phyloP scores from a whole-genome alignment of 2,113 vertebrate genomes.

The Crocuta crocuta region DNA sequence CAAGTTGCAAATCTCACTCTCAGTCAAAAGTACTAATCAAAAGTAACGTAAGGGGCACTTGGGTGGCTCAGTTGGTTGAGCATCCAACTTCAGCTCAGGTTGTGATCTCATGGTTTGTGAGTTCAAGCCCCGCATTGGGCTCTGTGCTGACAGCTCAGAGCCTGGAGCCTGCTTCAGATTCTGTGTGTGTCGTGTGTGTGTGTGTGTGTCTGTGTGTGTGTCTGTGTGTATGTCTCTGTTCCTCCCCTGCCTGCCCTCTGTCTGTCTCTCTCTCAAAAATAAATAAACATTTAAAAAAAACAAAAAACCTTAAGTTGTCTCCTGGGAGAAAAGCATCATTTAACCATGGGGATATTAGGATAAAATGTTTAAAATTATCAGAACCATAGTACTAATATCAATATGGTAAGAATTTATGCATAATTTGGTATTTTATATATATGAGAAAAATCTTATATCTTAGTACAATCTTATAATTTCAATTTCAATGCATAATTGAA shows the following conservation, averaged over 20 bases:
- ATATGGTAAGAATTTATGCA: not conserved
- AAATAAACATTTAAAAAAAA: too few relatives aligned
- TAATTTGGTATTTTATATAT: not conserved
- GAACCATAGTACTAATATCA: not conserved
- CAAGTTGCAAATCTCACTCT: not conserved
- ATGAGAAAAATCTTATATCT: not conserved
- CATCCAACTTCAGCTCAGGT: too few relatives aligned
- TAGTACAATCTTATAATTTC: not conserved
- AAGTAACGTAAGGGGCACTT: not conserved
- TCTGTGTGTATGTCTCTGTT: too few relatives aligned
- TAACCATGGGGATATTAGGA: not conserved
- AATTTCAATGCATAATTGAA: conserved; percentile 18
- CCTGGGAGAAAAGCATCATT: not conserved
- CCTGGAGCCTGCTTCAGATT: too few relatives aligned
- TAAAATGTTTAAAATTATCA: not conserved
- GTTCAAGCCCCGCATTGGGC: too few relatives aligned
- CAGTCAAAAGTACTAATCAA: not conserved
- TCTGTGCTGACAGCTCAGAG: too few relatives aligned
- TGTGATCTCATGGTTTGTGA: too few relatives aligned
- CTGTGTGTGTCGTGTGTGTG: too few relatives aligned
- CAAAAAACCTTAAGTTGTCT: not conserved
- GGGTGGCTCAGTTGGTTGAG: too few relatives aligned
- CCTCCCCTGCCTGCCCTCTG: too few relatives aligned
- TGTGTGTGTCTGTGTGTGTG: too few relatives aligned
- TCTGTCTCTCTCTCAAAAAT: too few relatives aligned